Percentiles rank a stretch among this genome's conserved stretches.
These are phyloP conservation scores for Hydrophis major DNA, from an alignment of 2,797 vertebrate species.

Conservation along the genomic window DNA sequence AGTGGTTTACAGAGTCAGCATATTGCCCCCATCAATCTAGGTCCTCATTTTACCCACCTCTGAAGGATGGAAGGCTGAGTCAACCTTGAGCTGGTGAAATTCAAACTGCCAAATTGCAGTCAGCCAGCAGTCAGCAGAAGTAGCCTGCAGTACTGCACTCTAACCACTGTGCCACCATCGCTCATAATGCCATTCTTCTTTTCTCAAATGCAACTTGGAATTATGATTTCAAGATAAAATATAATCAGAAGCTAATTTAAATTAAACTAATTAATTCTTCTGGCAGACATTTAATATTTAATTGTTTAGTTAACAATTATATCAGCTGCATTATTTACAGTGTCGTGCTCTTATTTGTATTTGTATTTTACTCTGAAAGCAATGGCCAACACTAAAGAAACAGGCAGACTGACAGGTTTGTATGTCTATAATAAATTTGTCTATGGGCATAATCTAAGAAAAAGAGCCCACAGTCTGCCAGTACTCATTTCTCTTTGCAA, in stretches of 20 bases:
- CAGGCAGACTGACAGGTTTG: not conserved
- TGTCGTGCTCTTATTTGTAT: not conserved
- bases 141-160: too few species aligned
- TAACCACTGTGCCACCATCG: too few species aligned
- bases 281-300: not conserved
- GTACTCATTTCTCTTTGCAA: not conserved
- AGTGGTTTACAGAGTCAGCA: too few species aligned
- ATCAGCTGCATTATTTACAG: not conserved
- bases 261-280: not conserved
- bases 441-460: not conserved
- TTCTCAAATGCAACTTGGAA: not conserved
- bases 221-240: not conserved
- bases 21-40: too few species aligned
- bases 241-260: not conserved
- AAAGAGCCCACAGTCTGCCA: not conserved
- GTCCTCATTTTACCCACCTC: too few species aligned
- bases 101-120: too few species aligned
- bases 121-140: too few species aligned
- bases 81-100: too few species aligned
- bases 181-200: not conserved
- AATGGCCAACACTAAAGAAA: not conserved
- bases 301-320: not conserved
- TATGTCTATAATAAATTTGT: not conserved
- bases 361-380: not conserved
- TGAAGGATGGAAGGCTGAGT: too few species aligned